Evolutionary conservation across 2,888 invertebrate genomes (phyloP).

Genomic region (Nymphalis c-album): DNA sequence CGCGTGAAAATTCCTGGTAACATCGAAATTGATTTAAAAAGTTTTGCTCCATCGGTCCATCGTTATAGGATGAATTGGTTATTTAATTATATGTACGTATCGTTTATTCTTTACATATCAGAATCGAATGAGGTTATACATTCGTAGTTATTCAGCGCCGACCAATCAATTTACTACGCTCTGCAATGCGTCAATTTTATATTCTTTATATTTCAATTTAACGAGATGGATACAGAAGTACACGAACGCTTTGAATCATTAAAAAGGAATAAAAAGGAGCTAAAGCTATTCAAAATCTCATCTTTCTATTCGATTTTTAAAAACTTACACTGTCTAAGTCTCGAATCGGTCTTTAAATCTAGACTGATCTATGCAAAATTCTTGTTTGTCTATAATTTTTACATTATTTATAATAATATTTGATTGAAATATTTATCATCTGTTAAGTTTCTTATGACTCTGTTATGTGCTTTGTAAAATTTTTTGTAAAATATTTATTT

Average conservation of each 20-base stretch:
- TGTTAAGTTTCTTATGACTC: no score
- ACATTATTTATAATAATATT: no score
- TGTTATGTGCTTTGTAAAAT: no score
- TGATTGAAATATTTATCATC: no score
- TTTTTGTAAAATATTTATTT: no score
- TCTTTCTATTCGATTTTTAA: neutral
- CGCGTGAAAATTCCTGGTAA: neutral
- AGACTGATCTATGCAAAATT: no score
- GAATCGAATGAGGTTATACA: slow-evolving; percentile 16
- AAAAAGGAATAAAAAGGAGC: slow-evolving; percentile 5
- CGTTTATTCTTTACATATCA: slow-evolving; percentile 18
- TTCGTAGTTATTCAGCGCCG: slow-evolving; percentile 21
- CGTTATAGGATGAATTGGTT: neutral
- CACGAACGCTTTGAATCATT: slow-evolving; percentile 9
- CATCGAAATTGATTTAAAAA: neutral
- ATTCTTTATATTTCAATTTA: slow-evolving; percentile 29
- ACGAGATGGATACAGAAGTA: slow-evolving; percentile 22
- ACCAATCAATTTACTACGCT: slow-evolving; percentile 27
- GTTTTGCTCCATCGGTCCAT: neutral
- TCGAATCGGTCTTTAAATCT: neutral
- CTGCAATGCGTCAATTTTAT: slow-evolving; percentile 31
- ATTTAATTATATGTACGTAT: slow-evolving; percentile 11
- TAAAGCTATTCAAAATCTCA: neutral
- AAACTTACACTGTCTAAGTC: neutral
- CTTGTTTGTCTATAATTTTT: no score